Evolutionary conservation across 2,888 invertebrate species (phyloP), one percentile per base, ranked within the genome.

Genomic region (Neria commutata): DNA sequence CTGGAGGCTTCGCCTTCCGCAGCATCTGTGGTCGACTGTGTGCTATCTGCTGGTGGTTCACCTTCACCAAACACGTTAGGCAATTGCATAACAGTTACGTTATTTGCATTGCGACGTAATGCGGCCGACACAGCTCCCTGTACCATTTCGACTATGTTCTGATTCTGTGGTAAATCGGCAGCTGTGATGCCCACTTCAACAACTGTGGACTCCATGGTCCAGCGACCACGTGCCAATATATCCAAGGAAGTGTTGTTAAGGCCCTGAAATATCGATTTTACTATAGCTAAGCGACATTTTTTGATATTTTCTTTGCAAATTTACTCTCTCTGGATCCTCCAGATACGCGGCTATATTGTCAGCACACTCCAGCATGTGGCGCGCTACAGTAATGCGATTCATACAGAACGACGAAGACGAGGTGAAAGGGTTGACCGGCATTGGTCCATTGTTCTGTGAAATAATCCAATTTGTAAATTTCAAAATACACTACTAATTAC

Each of bases 191-290:
- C 82, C 19, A 82, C 81, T 69, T 82, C 82, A 2, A 82, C 80
- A 0, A 82, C 82, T 1, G 82, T 82, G 2, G 82, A 82, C 56
- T 82, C 82, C 82, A 82, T 82, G 19, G 82, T 82, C 77, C 81
- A 82, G 49, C 81, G 80, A 1, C 81, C 81, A n/a, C 81, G 82
- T 33, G 81, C 77, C 62, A 82, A 67, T 45, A 82, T 81, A 61
- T 82, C 82, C 67, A 82, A 67, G 0, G 81, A 74, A 25, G 79
- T 72, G 64, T 81, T 82, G 59, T 82, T 81, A 2, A 82, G 68
- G n/a, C 82, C 82, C 67, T 79, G 62, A 26, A 53, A 56, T 34
- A 47, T n/a, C 16, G 5, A 37, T 29, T 29, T 29, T 29, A 37
- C n/a, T 37, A 37, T 37, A 4, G 42, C 4, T 21, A n/a, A 37